Evolutionary conservation across 1,140 invertebrate genomes (phyloP).

Genomic region (Saxidomus purpurata): DNA sequence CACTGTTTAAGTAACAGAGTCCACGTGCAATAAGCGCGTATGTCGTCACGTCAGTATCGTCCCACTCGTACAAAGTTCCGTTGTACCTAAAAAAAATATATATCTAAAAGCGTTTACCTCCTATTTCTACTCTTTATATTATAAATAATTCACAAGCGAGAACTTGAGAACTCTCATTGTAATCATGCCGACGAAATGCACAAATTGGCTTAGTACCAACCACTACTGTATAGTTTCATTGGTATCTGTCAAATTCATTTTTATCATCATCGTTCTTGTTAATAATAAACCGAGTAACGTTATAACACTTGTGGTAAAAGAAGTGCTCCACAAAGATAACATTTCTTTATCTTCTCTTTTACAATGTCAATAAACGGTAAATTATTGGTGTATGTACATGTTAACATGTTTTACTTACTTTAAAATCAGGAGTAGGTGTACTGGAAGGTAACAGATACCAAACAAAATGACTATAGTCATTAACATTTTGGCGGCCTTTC

Average conservation of each 20-base stretch:
- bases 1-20: conserved; percentile 92
- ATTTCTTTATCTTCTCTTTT: too few species aligned
- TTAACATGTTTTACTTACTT: too few species aligned
- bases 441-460: conserved; percentile 48
- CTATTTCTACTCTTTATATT: background rate
- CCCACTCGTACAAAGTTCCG: conserved; percentile 10
- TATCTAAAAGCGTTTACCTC: too few species aligned
- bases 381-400: too few species aligned
- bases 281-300: too few species aligned
- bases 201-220: too few species aligned
- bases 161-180: background rate
- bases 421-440: conserved; percentile 58
- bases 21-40: conserved; percentile 72
- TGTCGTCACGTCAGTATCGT: conserved; percentile 22
- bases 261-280: background rate
- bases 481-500: conserved; percentile 57
- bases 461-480: conserved; percentile 63
- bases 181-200: background rate
- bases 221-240: too few species aligned
- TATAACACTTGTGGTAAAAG: too few species aligned
- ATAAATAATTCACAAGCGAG: background rate
- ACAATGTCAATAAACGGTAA: too few species aligned
- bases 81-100: conserved; percentile 43
- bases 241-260: background rate
- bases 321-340: too few species aligned